A percentile compares a stretch with the other conserved stretches of the same genome.
These are phyloP conservation scores for Erythrolamprus reginae DNA, from an alignment of 2,113 vertebrate genomes.

Conservation along the genomic window DNA sequence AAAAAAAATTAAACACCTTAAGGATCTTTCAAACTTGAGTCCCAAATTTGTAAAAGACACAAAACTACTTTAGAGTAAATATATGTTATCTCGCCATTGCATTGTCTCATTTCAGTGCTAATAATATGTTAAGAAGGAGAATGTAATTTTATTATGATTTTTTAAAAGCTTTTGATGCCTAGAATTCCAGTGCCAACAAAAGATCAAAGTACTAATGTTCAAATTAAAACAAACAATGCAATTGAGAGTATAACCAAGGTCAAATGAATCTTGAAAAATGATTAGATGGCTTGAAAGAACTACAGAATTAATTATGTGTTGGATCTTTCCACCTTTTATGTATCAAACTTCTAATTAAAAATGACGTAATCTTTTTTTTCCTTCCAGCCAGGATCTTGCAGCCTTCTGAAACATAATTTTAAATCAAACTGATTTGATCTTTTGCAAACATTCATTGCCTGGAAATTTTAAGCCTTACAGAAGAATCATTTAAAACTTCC, in stretches of 20 bases:
- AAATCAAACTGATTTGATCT: background rate
- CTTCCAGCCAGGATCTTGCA: constrained; percentile 2
- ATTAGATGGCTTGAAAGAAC: constrained; percentile 18
- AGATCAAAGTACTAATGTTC: constrained; percentile 6
- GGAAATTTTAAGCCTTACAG: background rate
- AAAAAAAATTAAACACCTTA: background rate
- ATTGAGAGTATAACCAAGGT: constrained; percentile 25
- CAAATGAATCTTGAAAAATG: constrained; percentile 32
- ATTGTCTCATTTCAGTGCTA: background rate
- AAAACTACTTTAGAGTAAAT: background rate
- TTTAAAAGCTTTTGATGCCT: background rate
- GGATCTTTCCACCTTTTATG: accelerated
- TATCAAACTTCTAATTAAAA: background rate
- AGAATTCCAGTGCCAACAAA: constrained; percentile 26
- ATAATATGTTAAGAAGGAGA: background rate
- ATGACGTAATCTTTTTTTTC: background rate
- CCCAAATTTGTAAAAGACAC: background rate
- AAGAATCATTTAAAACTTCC: background rate
- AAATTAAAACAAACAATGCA: constrained; percentile 43
- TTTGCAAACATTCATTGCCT: background rate
- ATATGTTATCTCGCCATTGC: background rate
- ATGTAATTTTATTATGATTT: background rate
- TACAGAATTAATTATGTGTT: constrained; percentile 10
- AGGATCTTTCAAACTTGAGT: background rate
- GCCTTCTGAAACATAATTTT: background rate